Evolutionary conservation across 2,888 invertebrate genomes (phyloP).

Genomic region (Dryadula phaetusa): DNA sequence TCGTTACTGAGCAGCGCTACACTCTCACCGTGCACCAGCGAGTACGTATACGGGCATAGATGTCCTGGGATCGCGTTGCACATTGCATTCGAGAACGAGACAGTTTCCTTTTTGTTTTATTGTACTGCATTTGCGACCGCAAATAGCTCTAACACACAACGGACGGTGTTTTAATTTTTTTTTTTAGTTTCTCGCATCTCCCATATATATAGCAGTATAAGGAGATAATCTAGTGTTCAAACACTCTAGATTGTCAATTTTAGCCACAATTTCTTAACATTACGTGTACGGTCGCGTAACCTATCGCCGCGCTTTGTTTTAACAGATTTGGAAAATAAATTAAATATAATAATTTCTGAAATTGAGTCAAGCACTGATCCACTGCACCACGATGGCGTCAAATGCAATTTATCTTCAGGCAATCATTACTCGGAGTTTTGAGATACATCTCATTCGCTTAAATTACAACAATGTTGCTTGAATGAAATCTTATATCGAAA

Average conservation of each 20-base stretch:
- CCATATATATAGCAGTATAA: too few relatives aligned
- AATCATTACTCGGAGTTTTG: background rate
- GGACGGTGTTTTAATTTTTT: background rate
- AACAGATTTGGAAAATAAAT: too few relatives aligned
- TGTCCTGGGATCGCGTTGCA: conserved; percentile 33
- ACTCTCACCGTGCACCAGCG: conserved; percentile 13
- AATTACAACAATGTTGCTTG: conserved; percentile 7
- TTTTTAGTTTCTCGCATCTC: background rate
- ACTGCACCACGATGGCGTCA: background rate
- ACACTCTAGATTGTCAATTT: too few relatives aligned
- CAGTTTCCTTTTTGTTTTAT: conserved; percentile 34
- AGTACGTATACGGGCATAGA: conserved; percentile 31
- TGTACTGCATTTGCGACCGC: conserved; percentile 32
- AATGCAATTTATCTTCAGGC: conserved; percentile 7
- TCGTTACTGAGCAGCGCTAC: background rate
- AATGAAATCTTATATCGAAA: too few relatives aligned
- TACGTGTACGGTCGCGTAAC: too few relatives aligned
- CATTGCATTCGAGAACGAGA: conserved; percentile 20
- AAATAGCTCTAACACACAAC: conserved; percentile 24
- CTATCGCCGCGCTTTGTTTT: too few relatives aligned
- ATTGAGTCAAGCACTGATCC: too few relatives aligned
- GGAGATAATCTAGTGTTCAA: too few relatives aligned
- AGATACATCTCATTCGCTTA: background rate
- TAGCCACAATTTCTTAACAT: too few relatives aligned
- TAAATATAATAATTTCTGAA: too few relatives aligned